phyloP scores from a whole-genome alignment of 2,888 invertebrate genomes.

The Anticlea derivata region DNA sequence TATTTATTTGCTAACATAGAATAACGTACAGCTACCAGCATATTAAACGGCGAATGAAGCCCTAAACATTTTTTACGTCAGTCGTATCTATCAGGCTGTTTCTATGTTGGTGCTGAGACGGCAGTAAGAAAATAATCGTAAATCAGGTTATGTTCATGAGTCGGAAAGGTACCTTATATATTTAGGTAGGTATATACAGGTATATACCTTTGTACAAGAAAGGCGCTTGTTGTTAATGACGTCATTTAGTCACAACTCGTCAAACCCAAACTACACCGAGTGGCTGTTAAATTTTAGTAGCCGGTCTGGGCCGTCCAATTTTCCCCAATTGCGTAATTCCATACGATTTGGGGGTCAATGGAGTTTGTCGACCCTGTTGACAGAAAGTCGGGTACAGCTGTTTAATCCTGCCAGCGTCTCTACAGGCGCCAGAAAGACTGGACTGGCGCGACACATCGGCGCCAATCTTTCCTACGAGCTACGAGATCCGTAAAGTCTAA shows the following conservation, averaged over 20 bases:
- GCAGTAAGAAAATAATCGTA: background rate
- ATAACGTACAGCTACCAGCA: too few relatives aligned
- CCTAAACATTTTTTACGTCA: background rate
- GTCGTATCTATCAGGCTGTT: too few relatives aligned
- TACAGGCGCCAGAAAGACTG: conserved; percentile 64
- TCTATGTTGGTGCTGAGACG: background rate
- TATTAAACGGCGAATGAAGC: too few relatives aligned
- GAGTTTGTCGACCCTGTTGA: conserved; percentile 51
- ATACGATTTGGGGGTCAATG: conserved; percentile 39
- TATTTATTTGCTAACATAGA: background rate
- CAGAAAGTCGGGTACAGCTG: conserved; percentile 46
- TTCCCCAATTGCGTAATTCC: conserved; percentile 29
- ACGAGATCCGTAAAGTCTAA: conserved; percentile 27
- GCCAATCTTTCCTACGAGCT: conserved; percentile 44
- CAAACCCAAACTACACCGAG: conserved; percentile 8
- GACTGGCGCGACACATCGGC: conserved; percentile 60
- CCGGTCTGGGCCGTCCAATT: conserved; percentile 20
- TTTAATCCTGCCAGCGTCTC: conserved; percentile 47
- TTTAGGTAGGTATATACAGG: background rate
- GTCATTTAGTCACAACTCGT: conserved; percentile 9
- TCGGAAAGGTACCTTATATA: too few relatives aligned
- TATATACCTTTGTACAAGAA: background rate
- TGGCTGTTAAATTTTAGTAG: conserved; percentile 22
- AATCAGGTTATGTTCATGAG: background rate
- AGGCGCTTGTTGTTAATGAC: background rate